phyloP scores from a whole-genome alignment of 2,888 invertebrate species.

The Octonoba sinensis region DNA sequence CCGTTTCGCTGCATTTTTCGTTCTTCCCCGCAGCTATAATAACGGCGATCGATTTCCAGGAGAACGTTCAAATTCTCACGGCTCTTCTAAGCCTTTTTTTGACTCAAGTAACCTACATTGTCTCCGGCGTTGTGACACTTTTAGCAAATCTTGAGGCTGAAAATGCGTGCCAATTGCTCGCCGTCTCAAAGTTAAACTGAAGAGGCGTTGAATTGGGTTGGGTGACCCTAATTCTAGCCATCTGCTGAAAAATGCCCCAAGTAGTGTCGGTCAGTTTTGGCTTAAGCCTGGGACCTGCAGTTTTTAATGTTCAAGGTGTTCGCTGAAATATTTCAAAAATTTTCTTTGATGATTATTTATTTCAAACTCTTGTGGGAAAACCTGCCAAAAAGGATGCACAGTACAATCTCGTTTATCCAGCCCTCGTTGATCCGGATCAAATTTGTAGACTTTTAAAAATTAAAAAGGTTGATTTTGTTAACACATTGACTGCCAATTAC shows the following conservation, averaged over 20 bases:
- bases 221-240: conserved; percentile 57
- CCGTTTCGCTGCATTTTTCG: conserved; percentile 10
- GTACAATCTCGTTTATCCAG: too few relatives aligned
- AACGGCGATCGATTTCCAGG: conserved; percentile 7
- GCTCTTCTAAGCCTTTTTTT: conserved; percentile 17
- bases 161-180: conserved; percentile 52
- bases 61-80: conserved; percentile 26
- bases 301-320: too few relatives aligned
- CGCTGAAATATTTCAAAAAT: too few relatives aligned
- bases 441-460: too few relatives aligned
- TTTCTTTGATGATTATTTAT: too few relatives aligned
- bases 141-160: conserved; percentile 44
- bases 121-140: conserved; percentile 43
- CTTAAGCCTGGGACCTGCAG: too few relatives aligned
- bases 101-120: conserved; percentile 54
- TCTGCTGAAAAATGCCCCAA: conserved; percentile 34
- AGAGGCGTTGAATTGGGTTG: conserved; percentile 51
- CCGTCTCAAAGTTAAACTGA: conserved; percentile 52
- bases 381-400: too few relatives aligned
- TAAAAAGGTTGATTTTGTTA: too few relatives aligned
- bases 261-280: neutral
- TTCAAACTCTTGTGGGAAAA: too few relatives aligned
- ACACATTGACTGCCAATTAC: too few relatives aligned
- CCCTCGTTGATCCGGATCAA: too few relatives aligned
- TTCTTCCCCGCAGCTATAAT: conserved; percentile 18